phyloP scores from a whole-genome alignment of 1,140 invertebrate species.

The Drosophila simulans region DNA sequence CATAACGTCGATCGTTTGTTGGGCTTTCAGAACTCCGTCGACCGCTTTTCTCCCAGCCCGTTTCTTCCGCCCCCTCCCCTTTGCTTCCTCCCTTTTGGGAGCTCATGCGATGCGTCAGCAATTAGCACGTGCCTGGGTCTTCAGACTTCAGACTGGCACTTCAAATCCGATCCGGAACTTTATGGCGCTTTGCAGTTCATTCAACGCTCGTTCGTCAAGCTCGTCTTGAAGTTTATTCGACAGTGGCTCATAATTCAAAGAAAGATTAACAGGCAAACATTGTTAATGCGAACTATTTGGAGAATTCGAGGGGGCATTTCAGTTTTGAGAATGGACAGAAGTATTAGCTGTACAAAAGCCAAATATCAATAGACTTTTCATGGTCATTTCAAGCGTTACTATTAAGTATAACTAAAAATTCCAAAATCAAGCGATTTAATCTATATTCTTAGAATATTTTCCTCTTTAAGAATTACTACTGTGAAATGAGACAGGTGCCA shows the following conservation, averaged over 20 bases:
- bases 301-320: too few relatives aligned
- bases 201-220: conserved; percentile 62
- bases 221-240: conserved; percentile 38
- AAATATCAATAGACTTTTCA: background rate
- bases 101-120: conserved; percentile 64
- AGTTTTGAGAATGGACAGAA: too few relatives aligned
- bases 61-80: background rate
- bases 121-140: conserved; percentile 68
- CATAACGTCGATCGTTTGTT: conserved; percentile 55
- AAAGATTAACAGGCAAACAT: background rate
- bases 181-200: conserved; percentile 68
- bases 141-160: conserved; percentile 20
- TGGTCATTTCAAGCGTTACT: background rate
- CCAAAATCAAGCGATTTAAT: background rate
- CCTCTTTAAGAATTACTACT: background rate
- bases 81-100: conserved; percentile 2
- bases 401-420: background rate
- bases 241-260: conserved; percentile 22
- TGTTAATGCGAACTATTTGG: background rate
- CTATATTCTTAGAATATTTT: background rate
- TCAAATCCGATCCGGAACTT: conserved; percentile 63
- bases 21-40: conserved; percentile 23
- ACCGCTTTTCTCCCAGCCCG: background rate
- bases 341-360: too few relatives aligned
- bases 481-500: conserved; percentile 7